Evolutionary conservation across 2,888 invertebrate species (phyloP), one percentile per base, ranked within the genome.

Genomic region (Drosophila mimetica): DNA sequence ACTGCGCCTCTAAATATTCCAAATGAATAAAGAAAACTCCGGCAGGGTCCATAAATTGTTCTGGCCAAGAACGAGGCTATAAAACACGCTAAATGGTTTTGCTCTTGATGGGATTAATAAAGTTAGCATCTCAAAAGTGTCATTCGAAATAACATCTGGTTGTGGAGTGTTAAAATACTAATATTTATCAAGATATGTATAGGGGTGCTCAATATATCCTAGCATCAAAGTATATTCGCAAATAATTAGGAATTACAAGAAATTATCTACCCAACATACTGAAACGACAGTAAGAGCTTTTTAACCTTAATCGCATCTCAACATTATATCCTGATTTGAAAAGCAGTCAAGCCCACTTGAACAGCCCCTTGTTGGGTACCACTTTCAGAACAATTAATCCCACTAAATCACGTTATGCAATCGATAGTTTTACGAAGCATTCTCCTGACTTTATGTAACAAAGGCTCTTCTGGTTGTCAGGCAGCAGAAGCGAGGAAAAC

Each of bases 1-100:
- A 42, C 72, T 53, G 46, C 18, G 53, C 53, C 67, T 66, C 39
- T 28, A 44, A 69, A 69, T 41, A 69, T 55, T 42, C 42, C 42
- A 50, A 50, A 46, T 34, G 57, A 67, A 36, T 37, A 48, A 13
- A 46, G 37, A 34, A 53, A 28, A n/a, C 14, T 30, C 47, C 46
- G 28, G 13, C 22, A 2, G n/a, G 36, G 41, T 28, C 66, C 67
- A 54, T 66, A 66, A 54, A 66, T 28, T 32, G 9, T 50, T 18
- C 18, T 37, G 28, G 25, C 25, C 30, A 46, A 32, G 14, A 39
- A 14, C 34, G 20, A 22, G 61, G 44, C 42, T 14, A 64, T 64
- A 64, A 64, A 61, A 44, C 30, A 66, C 28, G 66, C 66, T 42
- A 64, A 65, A 67, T 54, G 54, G 37, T 34, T 66, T 44, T 3